Conservation (phyloP, 2,113 vertebrate genomes). For the Trematocara macrostoma region DNA sequence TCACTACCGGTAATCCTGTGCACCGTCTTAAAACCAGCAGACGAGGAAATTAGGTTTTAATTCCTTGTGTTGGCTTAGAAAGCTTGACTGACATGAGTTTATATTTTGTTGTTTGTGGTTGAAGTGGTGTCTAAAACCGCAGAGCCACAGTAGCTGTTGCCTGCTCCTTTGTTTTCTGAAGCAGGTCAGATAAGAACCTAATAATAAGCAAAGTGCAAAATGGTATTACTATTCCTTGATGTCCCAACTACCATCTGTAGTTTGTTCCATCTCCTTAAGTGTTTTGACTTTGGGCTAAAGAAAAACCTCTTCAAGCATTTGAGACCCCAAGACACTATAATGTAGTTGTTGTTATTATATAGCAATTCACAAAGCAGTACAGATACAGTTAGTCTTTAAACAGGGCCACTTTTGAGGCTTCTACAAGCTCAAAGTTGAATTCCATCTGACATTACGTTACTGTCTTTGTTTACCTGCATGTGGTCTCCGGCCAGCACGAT, state of each 20-base stretch:
- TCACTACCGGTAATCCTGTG: slow-evolving; percentile 8
- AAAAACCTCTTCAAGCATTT: not conserved
- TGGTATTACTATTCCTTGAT: not conserved
- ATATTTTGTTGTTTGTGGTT: slow-evolving; percentile 15
- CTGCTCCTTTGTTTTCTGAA: not conserved
- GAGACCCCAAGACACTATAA: not conserved
- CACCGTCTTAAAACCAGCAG: not conserved
- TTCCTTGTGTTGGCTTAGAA: not conserved
- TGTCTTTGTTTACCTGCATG: slow-evolving; percentile 84
- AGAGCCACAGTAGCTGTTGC: not conserved
- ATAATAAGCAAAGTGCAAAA: not conserved
- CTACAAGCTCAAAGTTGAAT: not conserved
- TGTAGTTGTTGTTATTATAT: not conserved
- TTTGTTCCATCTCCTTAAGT: not conserved
- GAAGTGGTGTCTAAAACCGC: not conserved
- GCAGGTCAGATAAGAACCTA: not conserved
- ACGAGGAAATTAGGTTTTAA: slow-evolving; percentile 3
- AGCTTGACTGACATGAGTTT: slow-evolving; percentile 14
- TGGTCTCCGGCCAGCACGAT: slow-evolving; percentile 97
- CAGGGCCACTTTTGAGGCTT: not conserved
- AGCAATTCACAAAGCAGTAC: not conserved
- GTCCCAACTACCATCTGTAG: not conserved
- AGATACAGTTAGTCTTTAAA: not conserved
- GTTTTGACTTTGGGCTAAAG: not conserved
- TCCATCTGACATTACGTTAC: not conserved